Evolutionary conservation across 1,140 invertebrate species (phyloP).

Genomic region (Laodelphax striatellus): DNA sequence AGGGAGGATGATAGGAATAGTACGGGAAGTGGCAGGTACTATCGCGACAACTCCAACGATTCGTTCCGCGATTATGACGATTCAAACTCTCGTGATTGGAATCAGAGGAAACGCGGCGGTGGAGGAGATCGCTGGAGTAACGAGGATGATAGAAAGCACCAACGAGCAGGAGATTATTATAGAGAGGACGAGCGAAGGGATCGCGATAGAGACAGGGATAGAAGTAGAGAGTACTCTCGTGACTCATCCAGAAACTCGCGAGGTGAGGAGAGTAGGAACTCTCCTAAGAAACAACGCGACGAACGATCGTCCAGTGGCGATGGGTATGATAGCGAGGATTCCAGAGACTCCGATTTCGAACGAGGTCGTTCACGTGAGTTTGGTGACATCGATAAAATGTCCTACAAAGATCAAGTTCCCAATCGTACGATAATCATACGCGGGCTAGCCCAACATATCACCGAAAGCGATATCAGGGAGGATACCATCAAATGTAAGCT

Average conservation of each 20-base stretch:
- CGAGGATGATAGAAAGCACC: neutral
- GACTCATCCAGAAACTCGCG: neutral
- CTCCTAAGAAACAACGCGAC: neutral
- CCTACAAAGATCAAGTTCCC: constrained; percentile 33
- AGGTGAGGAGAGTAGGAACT: neutral
- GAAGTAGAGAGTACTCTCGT: neutral
- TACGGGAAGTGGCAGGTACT: neutral
- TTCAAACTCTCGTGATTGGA: neutral
- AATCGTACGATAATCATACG: constrained; percentile 78
- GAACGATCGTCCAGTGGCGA: neutral
- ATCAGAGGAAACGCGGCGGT: neutral
- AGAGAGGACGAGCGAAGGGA: neutral
- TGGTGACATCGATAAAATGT: neutral
- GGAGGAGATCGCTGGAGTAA: neutral
- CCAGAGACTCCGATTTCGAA: neutral
- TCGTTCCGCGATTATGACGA: neutral
- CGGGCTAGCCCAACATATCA: constrained; percentile 64
- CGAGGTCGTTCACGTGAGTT: neutral
- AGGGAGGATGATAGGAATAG: neutral
- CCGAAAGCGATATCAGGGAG: constrained; percentile 68
- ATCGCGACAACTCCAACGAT: neutral
- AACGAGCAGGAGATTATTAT: too few species aligned
- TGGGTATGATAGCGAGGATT: neutral
- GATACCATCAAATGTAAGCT: constrained; percentile 60
- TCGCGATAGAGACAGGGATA: neutral